phyloP scores from a whole-genome alignment of 2,888 invertebrate genomes.

The Lycia hirtaria region DNA sequence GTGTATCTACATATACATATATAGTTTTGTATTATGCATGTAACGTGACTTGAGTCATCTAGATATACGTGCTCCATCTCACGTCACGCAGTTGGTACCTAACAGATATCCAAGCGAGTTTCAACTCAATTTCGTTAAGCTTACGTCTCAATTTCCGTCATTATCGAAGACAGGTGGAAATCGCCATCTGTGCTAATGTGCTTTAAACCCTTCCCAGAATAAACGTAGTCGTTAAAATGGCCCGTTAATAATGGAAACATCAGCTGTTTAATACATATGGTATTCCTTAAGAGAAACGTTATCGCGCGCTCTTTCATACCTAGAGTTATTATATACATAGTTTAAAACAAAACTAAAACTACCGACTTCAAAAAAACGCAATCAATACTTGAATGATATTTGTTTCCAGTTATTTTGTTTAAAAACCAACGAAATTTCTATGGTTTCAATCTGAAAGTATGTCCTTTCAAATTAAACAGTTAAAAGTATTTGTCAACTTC shows the following conservation, averaged over 20 bases:
- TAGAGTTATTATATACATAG: too few relatives aligned
- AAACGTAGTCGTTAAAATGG: conserved; percentile 23
- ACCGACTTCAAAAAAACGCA: too few relatives aligned
- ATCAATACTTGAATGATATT: too few relatives aligned
- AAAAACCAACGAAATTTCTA: too few relatives aligned
- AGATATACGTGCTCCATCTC: conserved; percentile 36
- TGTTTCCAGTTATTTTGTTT: too few relatives aligned
- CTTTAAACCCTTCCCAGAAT: conserved; percentile 23
- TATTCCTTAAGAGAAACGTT: conserved; percentile 9
- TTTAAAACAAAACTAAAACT: too few relatives aligned
- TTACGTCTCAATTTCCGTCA: conserved; percentile 4
- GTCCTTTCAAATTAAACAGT: too few relatives aligned
- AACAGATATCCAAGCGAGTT: conserved; percentile 16
- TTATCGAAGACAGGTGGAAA: conserved; percentile 15
- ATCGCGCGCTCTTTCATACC: too few relatives aligned
- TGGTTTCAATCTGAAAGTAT: too few relatives aligned
- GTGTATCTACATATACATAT: neutral
- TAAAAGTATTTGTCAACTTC: too few relatives aligned
- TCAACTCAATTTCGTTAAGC: conserved; percentile 6
- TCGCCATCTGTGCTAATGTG: conserved; percentile 36
- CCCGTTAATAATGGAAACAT: conserved; percentile 25
- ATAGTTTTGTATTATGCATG: conserved; percentile 8
- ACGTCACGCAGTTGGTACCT: conserved; percentile 26
- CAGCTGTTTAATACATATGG: conserved; percentile 37
- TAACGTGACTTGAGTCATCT: conserved; percentile 35